A percentile compares a stretch with the other conserved stretches of the same genome.
phyloP scores from a whole-genome alignment of 2,113 vertebrate species.

The Hirundichthys speculiger region DNA sequence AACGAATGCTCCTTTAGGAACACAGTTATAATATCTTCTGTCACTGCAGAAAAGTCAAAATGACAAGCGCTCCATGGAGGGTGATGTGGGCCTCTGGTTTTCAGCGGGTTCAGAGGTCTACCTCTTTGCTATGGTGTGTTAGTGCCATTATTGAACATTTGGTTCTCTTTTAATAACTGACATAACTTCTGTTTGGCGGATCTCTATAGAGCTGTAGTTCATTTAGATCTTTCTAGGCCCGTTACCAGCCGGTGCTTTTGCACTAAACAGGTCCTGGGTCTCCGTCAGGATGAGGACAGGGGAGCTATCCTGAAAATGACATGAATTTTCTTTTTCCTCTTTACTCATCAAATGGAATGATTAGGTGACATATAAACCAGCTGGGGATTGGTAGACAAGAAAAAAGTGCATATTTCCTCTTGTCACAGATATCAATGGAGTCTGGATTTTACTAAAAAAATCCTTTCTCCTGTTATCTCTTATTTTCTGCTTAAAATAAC shows the following conservation, averaged over 20 bases:
- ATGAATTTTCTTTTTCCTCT: background rate
- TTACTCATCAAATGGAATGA: background rate
- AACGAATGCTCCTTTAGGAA: conserved; percentile 15
- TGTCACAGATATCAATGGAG: too few species aligned
- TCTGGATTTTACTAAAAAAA: too few species aligned
- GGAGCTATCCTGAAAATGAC: background rate
- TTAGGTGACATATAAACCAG: too few species aligned
- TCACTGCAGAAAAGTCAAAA: conserved; percentile 33
- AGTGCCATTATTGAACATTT: conserved; percentile 13
- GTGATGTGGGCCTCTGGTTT: background rate
- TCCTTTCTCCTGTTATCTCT: too few species aligned
- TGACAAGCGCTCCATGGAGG: conserved; percentile 19
- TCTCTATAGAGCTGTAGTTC: conserved; percentile 1
- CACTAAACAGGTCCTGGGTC: background rate
- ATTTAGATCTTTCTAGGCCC: conserved; percentile 12
- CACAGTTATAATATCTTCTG: conserved; percentile 38
- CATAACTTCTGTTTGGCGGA: conserved; percentile 34
- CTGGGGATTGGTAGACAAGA: background rate
- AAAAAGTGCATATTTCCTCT: background rate
- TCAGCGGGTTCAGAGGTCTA: background rate
- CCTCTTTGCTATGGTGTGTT: background rate
- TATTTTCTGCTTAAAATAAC: too few species aligned
- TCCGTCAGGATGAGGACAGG: background rate
- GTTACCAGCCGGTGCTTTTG: conserved; percentile 16
- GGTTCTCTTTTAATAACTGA: conserved; percentile 22